Conservation (phyloP, 2,797 vertebrate genomes). For the Discoglossus pictus region DNA sequence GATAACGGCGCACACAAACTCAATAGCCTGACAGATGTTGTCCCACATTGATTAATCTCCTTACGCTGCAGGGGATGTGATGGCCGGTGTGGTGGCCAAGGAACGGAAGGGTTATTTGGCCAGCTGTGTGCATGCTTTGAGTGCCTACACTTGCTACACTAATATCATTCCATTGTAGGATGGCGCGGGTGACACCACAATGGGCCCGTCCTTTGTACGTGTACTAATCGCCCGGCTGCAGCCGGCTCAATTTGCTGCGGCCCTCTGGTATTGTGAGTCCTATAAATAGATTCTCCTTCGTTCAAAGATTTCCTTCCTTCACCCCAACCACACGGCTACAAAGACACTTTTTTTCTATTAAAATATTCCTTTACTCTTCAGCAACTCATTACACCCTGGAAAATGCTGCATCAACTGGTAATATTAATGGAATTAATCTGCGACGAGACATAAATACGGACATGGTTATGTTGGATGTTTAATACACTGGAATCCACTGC, state of each 20-base stretch:
- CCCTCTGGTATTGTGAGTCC: background rate
- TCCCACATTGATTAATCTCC: conserved; percentile 72
- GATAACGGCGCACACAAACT: conserved; percentile 67
- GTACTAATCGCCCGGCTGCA: conserved; percentile 11
- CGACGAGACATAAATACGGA: too few relatives aligned
- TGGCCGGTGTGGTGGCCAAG: conserved; percentile 50
- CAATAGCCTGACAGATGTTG: conserved; percentile 76
- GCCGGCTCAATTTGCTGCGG: background rate
- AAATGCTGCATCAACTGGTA: background rate
- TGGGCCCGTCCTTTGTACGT: background rate
- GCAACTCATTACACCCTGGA: background rate
- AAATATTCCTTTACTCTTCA: background rate
- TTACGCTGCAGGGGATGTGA: conserved; percentile 58
- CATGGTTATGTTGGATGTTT: too few relatives aligned
- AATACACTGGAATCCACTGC: too few relatives aligned
- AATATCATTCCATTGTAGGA: conserved; percentile 6
- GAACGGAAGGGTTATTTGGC: background rate
- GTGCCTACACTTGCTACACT: background rate
- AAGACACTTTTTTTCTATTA: background rate
- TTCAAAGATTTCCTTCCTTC: background rate
- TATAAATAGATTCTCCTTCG: background rate
- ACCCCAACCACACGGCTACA: background rate
- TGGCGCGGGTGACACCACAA: conserved; percentile 1
- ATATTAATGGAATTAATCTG: too few relatives aligned
- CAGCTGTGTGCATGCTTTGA: background rate